These are phyloP conservation scores for Ecdyonurus torrentis DNA, from an alignment of 2,888 invertebrate genomes.

Conservation along the genomic window DNA sequence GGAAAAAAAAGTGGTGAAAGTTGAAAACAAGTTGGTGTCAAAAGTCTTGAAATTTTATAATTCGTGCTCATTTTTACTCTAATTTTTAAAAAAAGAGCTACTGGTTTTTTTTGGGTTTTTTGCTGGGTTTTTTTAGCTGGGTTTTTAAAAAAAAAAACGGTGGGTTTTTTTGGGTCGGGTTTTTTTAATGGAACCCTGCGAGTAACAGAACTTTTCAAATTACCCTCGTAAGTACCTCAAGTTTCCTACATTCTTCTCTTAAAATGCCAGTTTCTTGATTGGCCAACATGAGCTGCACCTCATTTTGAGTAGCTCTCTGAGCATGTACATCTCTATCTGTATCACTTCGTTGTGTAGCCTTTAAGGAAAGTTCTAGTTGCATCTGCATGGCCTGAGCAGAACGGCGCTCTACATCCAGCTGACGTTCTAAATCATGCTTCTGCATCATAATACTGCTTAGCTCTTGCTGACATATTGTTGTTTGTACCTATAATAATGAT, in stretches of 20 bases:
- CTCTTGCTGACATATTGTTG: neutral
- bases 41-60: too few species aligned
- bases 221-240: neutral
- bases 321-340: neutral
- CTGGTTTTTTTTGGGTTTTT: too few species aligned
- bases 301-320: neutral
- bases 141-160: too few species aligned
- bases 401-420: neutral
- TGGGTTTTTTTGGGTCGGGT: too few species aligned
- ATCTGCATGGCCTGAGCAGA: neutral
- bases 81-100: too few species aligned
- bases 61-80: too few species aligned
- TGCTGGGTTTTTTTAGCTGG: too few species aligned
- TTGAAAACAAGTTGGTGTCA: too few species aligned
- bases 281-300: neutral
- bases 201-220: too few species aligned
- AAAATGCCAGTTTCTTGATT: neutral
- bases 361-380: neutral
- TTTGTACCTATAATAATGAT: neutral
- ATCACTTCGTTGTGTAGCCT: neutral
- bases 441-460: neutral
- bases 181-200: too few species aligned
- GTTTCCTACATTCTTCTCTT: neutral
- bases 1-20: too few species aligned
- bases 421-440: neutral